Evolutionary conservation across 2,797 vertebrate genomes (phyloP).

Genomic region (Melanotaenia parkinsoni): DNA sequence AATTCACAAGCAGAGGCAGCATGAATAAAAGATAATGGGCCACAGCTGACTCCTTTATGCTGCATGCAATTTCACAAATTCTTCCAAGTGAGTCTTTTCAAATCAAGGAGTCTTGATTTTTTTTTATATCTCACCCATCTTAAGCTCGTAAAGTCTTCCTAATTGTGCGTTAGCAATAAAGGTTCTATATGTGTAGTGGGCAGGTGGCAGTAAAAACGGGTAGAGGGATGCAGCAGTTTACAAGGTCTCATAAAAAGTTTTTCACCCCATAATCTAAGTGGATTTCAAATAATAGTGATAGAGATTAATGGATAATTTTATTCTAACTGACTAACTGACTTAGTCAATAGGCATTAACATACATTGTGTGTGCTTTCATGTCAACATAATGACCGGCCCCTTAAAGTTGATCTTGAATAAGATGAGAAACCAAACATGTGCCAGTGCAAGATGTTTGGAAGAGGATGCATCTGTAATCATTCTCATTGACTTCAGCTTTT

Average conservation of each 20-base stretch:
- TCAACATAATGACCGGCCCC: constrained; percentile 45
- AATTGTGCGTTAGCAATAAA: constrained; percentile 47
- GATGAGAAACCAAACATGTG: constrained; percentile 64
- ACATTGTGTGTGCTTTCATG: constrained; percentile 65
- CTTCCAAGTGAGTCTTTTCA: constrained; percentile 68
- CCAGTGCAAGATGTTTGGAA: constrained; percentile 73
- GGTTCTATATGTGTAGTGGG: constrained; percentile 48
- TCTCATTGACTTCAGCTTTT: constrained; percentile 73
- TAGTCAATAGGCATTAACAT: constrained; percentile 53
- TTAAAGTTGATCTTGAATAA: constrained; percentile 56
- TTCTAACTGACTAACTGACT: constrained; percentile 28
- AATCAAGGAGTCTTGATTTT: constrained; percentile 57
- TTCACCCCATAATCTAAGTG: constrained; percentile 31
- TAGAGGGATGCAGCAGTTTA: constrained; percentile 34
- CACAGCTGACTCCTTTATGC: constrained; percentile 81
- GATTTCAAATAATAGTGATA: constrained; percentile 49
- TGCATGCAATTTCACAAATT: constrained; percentile 77
- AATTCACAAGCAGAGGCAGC: constrained; percentile 82
- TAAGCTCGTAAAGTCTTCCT: constrained; percentile 47
- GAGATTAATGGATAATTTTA: constrained; percentile 56
- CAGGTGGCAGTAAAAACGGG: constrained; percentile 60
- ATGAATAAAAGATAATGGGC: constrained; percentile 85
- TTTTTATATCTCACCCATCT: constrained; percentile 39
- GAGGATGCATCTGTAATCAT: constrained; percentile 67
- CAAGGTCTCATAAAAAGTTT: constrained; percentile 56